Evolutionary conservation across 2,797 vertebrate species (phyloP), one percentile per base, ranked within the genome.

Genomic region (Macrochelys suwanniensis): DNA sequence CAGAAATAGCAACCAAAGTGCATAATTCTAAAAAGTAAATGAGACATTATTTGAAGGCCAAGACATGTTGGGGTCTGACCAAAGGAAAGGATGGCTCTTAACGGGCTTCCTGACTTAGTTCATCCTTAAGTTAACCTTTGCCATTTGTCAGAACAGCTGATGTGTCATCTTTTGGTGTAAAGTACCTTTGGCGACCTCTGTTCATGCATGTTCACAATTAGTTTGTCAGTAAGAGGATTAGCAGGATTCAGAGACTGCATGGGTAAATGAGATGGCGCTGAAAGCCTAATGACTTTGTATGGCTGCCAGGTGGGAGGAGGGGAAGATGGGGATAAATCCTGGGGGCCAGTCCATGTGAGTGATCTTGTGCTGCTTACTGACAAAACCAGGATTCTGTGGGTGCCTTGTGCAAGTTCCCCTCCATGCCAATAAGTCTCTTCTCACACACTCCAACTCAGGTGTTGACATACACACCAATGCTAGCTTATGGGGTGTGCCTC

Each of bases 21-120:
- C 74, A 94, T 25, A 93, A 15, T 9, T 59, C 90, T 92, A 84
- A 23, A 88, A 91, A 85, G 47, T n/a, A 74, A 84, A 53, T 15
- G 23, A 84, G 37, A 47, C 2, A 79, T 71, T 15, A 37, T 61
- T 28, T 86, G 82, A 59, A 90, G 68, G 31, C 84, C 68, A 82
- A 15, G 33, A 8, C 17, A 42, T 1, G 76, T 49, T 26, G 50
- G 57, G 47, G 45, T 0, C 89, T 50, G 80, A 61, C 50, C 76
- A 23, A 61, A 42, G 37, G 68, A 42, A 71, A 12, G 37, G 17
- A 25, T 71, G 19, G 21, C 21, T 71, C 17, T 71, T 37, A 23
- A 42, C 5, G 5, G 17, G 5, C 47, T 74, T 87, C 61, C 50
- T 74, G 71, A 17, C 13, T 21, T 0, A 0, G 37, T 91, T 84